Conservation (phyloP, 2,113 vertebrate species). For the Carassius auratus region DNA sequence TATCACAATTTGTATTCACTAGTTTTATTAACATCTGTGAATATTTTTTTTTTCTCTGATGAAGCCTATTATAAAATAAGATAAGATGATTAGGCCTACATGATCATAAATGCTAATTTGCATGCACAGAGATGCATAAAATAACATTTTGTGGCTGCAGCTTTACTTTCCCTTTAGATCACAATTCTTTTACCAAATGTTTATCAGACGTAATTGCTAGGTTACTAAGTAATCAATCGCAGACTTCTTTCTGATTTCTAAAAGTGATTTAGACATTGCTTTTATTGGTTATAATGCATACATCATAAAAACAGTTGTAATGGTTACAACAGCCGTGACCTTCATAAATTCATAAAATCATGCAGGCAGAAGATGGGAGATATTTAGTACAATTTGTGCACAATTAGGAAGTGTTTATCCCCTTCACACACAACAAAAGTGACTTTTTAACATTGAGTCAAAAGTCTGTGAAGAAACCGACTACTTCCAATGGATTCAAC, state of each 20-base stretch:
- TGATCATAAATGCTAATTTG: background rate
- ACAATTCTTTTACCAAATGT: too few species aligned
- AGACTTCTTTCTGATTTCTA: background rate
- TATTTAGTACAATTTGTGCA: background rate
- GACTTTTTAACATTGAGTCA: background rate
- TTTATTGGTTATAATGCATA: background rate
- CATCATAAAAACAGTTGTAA: background rate
- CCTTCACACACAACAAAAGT: background rate
- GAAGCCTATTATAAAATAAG: background rate
- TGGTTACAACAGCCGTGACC: background rate
- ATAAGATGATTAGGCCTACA: background rate
- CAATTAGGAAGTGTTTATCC: background rate
- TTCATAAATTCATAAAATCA: background rate
- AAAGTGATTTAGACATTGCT: background rate
- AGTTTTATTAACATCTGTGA: background rate
- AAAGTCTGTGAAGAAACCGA: background rate
- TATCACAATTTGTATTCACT: too few species aligned
- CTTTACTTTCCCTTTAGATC: background rate
- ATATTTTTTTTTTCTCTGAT: background rate
- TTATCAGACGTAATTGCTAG: background rate
- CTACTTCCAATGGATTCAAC: background rate
- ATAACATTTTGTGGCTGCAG: background rate
- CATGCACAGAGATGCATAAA: background rate
- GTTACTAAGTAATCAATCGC: too few species aligned
- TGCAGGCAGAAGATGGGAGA: background rate